Evolutionary conservation across 1,140 invertebrate species (phyloP).

Genomic region (Coelopa frigida): DNA sequence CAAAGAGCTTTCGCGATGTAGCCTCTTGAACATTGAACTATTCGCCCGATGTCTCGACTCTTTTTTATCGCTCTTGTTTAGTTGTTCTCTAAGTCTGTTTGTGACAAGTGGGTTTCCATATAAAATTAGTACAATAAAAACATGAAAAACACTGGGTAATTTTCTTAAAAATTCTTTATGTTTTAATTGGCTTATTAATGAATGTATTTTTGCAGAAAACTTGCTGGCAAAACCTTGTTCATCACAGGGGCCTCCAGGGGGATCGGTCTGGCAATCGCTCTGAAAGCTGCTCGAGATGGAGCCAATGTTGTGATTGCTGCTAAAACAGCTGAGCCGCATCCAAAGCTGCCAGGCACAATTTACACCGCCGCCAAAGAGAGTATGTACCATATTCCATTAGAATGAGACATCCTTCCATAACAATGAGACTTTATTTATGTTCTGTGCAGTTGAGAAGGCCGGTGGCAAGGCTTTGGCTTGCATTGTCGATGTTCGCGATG

Average conservation of each 20-base stretch:
- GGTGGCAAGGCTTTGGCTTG: constrained; percentile 90
- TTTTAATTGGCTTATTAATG: no score
- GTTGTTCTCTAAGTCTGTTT: no score
- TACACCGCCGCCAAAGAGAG: constrained; percentile 94
- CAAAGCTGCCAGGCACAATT: constrained; percentile 95
- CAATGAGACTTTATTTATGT: constrained; percentile 24
- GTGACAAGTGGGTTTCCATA: no score
- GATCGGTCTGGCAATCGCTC: constrained; percentile 93
- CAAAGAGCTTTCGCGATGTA: no score
- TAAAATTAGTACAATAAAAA: no score
- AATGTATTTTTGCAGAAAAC: constrained; percentile 66
- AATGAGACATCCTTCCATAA: no score
- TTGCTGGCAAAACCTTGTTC: constrained; percentile 86
- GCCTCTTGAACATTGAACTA: no score
- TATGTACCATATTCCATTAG: no score
- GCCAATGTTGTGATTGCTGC: constrained; percentile 93
- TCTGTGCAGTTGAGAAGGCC: constrained; percentile 79
- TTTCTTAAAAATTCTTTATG: no score
- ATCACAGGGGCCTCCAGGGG: constrained; percentile 96
- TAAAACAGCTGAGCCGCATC: constrained; percentile 90
- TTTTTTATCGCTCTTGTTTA: no score
- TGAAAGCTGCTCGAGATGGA: constrained; percentile 89
- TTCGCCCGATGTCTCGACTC: no score
- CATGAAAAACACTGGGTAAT: no score
- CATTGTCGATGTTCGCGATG: constrained; percentile 88